Evolutionary conservation across 2,113 vertebrate species (phyloP), one percentile per base, ranked within the genome.

Genomic region (Salminus brasiliensis): DNA sequence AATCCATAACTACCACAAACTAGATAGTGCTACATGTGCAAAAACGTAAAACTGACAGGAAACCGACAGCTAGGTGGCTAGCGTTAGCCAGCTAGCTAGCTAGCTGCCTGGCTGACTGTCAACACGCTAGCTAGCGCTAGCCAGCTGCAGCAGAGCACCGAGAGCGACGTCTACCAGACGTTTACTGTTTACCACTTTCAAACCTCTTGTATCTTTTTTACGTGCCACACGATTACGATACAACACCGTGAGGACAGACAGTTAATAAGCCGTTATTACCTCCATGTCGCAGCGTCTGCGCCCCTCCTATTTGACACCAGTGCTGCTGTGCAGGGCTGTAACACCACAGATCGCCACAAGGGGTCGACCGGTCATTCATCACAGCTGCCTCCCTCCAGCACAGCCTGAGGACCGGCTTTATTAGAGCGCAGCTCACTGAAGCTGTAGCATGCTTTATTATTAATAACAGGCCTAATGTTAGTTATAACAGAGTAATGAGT

Each of bases 211-310:
- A 4, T 32, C 13, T 29, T 27, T 79, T 27, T 65, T 27, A 34
- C 5, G 25, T 4, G 3, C 36, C 3, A 47, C 16, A 10, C 39
- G 67, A 55, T 32, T n/a, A 10, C 39, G 67, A 55, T 32, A 55
- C 16, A 7, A n/a, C 21, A 2, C n/a, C 6, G 29, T 23, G 21
- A n/a, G n/a, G n/a, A 12, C 21, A 43, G 34, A 69, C 45, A 68
- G 29, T 41, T 34, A 7, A 30, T 66, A 66, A 55, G 21, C 0
- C n/a, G 29, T 4, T n/a, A 16, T 79, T 79, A 85, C 81, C 84
- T 85, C 81, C 84, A 85, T 85, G 10, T 69, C 53, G 29, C 74
- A 76, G 81, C 18, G 41, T 65, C 71, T 49, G 25, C 39, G n/a
- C 30, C 16, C 41, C 39, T 55, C 55, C 30, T 73, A 32, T 65